A percentile compares a stretch with the other conserved stretches of the same genome.
These are phyloP conservation scores for Ctenomys sociabilis DNA, from an alignment of 2,113 vertebrate genomes.

Conservation along the genomic window DNA sequence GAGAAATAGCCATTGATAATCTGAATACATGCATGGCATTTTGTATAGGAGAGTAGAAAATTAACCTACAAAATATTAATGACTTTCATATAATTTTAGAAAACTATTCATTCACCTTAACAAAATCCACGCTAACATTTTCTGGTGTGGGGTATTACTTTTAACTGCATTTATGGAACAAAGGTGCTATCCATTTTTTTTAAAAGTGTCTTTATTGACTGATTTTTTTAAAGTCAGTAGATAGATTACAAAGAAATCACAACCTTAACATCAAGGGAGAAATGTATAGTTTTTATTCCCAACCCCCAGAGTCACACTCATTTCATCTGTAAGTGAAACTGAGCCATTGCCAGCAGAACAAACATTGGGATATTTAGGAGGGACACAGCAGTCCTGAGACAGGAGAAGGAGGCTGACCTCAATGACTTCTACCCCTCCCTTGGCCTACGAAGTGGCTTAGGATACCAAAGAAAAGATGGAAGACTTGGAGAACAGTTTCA, in stretches of 20 bases:
- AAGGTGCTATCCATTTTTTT: constrained; percentile 50
- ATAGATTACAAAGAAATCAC: constrained; percentile 65
- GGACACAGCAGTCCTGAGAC: accelerated
- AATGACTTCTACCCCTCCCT: not conserved
- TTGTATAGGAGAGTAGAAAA: constrained; percentile 57
- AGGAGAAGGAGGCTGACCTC: not conserved
- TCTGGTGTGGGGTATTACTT: constrained; percentile 21
- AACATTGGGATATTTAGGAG: not conserved
- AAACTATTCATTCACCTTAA: not conserved
- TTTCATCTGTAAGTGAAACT: not conserved
- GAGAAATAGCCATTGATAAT: constrained; percentile 70
- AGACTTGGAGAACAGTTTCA: not conserved
- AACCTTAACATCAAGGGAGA: not conserved
- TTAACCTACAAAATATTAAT: constrained; percentile 39
- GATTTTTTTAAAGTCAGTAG: constrained; percentile 19
- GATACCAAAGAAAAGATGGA: not conserved
- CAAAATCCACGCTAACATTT: not conserved
- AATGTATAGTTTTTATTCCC: not conserved
- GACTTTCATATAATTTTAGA: constrained; percentile 37
- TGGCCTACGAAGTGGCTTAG: not conserved
- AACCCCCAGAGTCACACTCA: not conserved
- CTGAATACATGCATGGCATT: constrained; percentile 29
- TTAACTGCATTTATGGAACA: constrained; percentile 35
- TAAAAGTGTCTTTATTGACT: constrained; percentile 41
- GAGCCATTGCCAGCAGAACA: not conserved